Percentiles rank a stretch among this genome's conserved stretches.
These are phyloP conservation scores for Spinibarbus caldwelli DNA, from an alignment of 2,797 vertebrate genomes.

Conservation along the genomic window DNA sequence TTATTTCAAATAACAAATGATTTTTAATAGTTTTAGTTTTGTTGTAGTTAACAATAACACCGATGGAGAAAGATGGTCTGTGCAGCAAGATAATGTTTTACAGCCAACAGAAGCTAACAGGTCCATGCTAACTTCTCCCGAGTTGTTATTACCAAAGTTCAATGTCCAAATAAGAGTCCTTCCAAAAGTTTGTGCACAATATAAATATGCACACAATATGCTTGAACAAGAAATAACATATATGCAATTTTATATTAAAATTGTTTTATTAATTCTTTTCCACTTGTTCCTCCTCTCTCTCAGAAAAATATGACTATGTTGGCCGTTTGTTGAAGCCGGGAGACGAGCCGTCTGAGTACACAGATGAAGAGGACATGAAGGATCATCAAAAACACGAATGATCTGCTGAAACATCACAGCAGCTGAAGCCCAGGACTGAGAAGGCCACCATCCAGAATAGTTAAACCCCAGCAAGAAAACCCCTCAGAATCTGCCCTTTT, in stretches of 20 bases:
- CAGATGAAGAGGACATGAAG: constrained; percentile 98
- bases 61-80: background rate
- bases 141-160: background rate
- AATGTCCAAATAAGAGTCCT: background rate
- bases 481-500: constrained; percentile 16
- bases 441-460: constrained; percentile 52
- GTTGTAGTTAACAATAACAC: background rate
- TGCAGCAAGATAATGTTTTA: background rate
- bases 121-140: background rate
- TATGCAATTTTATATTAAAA: background rate
- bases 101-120: background rate
- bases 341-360: constrained; percentile 98
- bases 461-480: constrained; percentile 29
- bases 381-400: constrained; percentile 98
- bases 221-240: background rate
- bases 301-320: constrained; percentile 99
- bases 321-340: constrained; percentile 97
- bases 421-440: constrained; percentile 59
- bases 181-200: background rate
- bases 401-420: constrained; percentile 80
- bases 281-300: background rate
- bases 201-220: background rate
- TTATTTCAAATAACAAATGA: background rate
- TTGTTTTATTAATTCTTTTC: background rate
- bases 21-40: background rate